phyloP scores from a whole-genome alignment of 2,888 invertebrate species.

The Melanophora roralis region DNA sequence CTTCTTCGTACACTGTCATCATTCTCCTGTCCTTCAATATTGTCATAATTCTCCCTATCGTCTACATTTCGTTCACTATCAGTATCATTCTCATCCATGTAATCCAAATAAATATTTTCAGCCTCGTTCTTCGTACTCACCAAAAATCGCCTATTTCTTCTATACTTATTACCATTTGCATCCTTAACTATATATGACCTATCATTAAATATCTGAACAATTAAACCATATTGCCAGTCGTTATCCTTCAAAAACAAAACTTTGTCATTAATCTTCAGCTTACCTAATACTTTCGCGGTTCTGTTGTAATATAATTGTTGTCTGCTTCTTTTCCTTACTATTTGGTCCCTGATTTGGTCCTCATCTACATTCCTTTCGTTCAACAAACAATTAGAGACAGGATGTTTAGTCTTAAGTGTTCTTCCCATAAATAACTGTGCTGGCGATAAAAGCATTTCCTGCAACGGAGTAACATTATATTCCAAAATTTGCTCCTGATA shows the following conservation, averaged over 20 bases:
- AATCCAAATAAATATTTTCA: no score
- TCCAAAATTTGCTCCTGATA: not conserved
- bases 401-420: constrained; percentile 14
- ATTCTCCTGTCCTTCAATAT: not conserved
- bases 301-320: constrained; percentile 1
- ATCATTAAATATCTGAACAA: no score
- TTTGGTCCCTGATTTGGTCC: not conserved
- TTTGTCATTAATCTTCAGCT: not conserved
- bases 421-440: constrained; percentile 26
- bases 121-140: no score
- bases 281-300: not conserved
- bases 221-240: not conserved
- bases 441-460: constrained; percentile 9
- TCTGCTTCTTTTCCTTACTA: not conserved
- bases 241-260: not conserved
- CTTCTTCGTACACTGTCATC: not conserved
- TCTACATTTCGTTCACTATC: no score
- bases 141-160: no score
- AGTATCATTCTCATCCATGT: no score
- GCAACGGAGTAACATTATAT: constrained; percentile 12
- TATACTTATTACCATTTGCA: no score
- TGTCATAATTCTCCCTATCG: no score
- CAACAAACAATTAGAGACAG: constrained; percentile 3
- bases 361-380: not conserved
- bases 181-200: no score